These are phyloP conservation scores for Manis crassicaudata DNA, from an alignment of 2,797 vertebrate species.

Conservation along the genomic window DNA sequence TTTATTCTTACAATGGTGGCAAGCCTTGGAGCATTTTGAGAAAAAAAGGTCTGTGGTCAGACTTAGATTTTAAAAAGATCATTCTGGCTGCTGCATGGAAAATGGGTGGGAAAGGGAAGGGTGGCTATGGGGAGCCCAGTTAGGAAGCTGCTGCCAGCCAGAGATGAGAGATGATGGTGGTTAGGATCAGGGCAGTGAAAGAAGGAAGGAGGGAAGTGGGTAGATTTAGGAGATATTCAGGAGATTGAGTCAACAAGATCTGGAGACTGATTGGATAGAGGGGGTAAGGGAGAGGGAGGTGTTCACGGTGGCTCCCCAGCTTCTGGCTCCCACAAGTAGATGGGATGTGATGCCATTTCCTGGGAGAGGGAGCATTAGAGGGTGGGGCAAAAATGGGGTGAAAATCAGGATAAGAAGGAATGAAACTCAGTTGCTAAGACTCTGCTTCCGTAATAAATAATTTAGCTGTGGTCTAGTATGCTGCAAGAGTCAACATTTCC, in stretches of 20 bases:
- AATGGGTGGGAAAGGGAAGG: neutral
- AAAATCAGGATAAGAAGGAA: neutral
- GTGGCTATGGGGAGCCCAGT: neutral
- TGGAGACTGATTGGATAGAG: neutral
- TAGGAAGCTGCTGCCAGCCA: neutral
- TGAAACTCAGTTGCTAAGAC: neutral
- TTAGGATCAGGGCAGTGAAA: neutral
- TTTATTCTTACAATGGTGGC: fast-evolving
- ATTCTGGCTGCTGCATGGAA: neutral
- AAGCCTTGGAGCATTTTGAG: neutral
- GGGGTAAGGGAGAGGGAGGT: neutral
- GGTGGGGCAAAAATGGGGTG: neutral
- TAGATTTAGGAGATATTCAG: neutral
- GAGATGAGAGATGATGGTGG: neutral
- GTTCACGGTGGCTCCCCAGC: neutral
- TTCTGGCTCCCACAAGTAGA: neutral
- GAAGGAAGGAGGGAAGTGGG: neutral
- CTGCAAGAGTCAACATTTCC: neutral
- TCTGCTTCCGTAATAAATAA: neutral
- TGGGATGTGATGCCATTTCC: neutral
- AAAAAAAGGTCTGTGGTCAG: neutral
- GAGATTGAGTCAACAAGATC: neutral
- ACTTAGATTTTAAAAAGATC: neutral
- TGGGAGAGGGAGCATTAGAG: neutral
- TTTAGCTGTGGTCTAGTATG: neutral